phyloP scores from a whole-genome alignment of 2,888 invertebrate genomes.

The Tuta absoluta region DNA sequence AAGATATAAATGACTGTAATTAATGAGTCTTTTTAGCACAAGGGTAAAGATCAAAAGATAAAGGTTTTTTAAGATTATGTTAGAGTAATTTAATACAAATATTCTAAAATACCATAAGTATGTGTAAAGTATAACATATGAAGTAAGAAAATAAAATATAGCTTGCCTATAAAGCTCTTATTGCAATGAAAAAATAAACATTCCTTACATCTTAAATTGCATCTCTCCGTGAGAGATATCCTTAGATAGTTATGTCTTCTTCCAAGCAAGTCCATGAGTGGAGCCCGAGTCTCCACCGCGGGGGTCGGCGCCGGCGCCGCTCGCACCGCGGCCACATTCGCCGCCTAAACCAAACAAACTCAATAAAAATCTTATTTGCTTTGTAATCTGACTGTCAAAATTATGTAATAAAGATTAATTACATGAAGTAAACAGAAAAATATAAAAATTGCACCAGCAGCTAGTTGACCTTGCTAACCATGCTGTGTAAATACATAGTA shows the following conservation, averaged over 20 bases:
- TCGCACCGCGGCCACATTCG: conserved; percentile 27
- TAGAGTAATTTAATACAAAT: no score
- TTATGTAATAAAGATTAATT: conserved; percentile 13
- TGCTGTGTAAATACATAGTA: not conserved
- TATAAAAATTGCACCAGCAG: not conserved
- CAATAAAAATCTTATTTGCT: not conserved
- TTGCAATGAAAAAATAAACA: not conserved
- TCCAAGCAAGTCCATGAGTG: conserved; percentile 91
- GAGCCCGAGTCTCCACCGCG: conserved; percentile 36
- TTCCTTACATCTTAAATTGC: conserved; percentile 96
- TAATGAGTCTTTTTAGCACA: no score
- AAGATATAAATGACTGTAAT: not conserved
- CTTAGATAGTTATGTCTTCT: conserved; percentile 95
- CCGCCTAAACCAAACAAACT: conserved; percentile 18
- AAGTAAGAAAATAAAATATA: no score
- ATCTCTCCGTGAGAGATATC: conserved; percentile 97
- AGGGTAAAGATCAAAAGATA: no score
- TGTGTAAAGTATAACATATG: no score
- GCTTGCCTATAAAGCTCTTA: no score
- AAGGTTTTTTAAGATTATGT: no score
- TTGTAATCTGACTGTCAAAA: not conserved
- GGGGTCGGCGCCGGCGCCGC: conserved; percentile 25
- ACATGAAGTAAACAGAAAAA: not conserved
- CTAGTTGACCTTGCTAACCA: not conserved
- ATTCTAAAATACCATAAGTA: no score